Evolutionary conservation across 2,797 vertebrate genomes (phyloP).

Genomic region (Acrocephalus scirpaceus): DNA sequence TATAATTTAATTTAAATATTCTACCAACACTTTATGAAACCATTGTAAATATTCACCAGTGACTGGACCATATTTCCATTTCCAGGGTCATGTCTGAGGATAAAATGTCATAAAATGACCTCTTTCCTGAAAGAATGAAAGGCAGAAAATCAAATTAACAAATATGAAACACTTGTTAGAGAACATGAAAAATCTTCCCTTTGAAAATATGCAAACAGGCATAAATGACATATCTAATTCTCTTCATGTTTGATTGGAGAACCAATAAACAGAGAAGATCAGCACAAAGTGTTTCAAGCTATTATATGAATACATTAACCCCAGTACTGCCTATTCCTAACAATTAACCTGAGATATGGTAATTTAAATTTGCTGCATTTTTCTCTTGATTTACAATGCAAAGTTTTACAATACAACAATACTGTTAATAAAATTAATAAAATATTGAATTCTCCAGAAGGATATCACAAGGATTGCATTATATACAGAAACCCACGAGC

Average conservation of each 20-base stretch:
- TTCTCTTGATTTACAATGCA: background rate
- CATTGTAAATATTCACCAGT: background rate
- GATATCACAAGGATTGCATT: background rate
- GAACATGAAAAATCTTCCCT: background rate
- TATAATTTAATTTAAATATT: constrained; percentile 16
- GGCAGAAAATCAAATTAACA: background rate
- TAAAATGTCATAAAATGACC: background rate
- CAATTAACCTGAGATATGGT: background rate
- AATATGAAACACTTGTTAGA: background rate
- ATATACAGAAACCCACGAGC: background rate
- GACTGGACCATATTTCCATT: background rate
- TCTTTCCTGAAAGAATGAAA: background rate
- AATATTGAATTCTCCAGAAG: background rate
- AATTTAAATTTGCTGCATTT: background rate
- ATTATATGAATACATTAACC: background rate
- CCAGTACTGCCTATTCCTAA: background rate
- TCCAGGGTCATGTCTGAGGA: background rate
- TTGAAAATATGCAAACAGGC: background rate
- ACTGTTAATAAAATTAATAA: background rate
- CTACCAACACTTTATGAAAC: background rate
- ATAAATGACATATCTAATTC: background rate
- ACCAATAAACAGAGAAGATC: background rate
- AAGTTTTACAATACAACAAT: background rate
- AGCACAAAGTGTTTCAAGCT: background rate
- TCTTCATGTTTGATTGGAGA: background rate